Evolutionary conservation across 1,140 invertebrate genomes (phyloP).

Genomic region (Papilio machaon): DNA sequence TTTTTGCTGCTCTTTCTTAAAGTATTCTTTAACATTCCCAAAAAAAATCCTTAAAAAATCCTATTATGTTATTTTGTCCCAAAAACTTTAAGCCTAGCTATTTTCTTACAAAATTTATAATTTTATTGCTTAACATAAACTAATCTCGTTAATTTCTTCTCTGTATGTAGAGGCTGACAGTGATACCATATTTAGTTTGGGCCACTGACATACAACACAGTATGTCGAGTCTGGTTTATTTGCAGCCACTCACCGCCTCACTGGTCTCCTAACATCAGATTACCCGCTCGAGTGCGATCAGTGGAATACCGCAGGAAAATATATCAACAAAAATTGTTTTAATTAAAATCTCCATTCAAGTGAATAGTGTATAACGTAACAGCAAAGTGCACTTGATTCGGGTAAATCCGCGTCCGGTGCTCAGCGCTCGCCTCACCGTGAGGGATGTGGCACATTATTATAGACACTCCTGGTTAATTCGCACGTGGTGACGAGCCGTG

Average conservation of each 20-base stretch:
- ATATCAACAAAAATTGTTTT: neutral
- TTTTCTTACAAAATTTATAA: too few relatives aligned
- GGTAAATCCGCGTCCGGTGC: conserved; percentile 19
- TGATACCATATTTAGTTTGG: neutral
- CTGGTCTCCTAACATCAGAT: neutral
- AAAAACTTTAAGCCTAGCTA: too few relatives aligned
- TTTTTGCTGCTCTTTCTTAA: too few relatives aligned
- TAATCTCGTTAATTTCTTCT: neutral
- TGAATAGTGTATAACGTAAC: neutral
- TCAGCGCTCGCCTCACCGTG: too few relatives aligned
- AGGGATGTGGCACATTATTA: neutral
- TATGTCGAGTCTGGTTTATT: neutral
- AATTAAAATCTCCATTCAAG: conserved; percentile 6
- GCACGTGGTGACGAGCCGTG: neutral
- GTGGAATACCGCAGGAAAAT: neutral
- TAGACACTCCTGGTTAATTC: neutral
- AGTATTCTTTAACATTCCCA: too few relatives aligned
- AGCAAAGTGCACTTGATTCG: conserved; percentile 13
- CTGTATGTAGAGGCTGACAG: neutral
- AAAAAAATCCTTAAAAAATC: too few relatives aligned
- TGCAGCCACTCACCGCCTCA: neutral
- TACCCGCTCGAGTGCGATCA: neutral
- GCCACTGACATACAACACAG: neutral
- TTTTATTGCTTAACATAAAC: too few relatives aligned
- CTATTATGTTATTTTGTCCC: too few relatives aligned